These are phyloP conservation scores for Arctopsyche grandis DNA, from an alignment of 1,140 invertebrate species.

Conservation along the genomic window DNA sequence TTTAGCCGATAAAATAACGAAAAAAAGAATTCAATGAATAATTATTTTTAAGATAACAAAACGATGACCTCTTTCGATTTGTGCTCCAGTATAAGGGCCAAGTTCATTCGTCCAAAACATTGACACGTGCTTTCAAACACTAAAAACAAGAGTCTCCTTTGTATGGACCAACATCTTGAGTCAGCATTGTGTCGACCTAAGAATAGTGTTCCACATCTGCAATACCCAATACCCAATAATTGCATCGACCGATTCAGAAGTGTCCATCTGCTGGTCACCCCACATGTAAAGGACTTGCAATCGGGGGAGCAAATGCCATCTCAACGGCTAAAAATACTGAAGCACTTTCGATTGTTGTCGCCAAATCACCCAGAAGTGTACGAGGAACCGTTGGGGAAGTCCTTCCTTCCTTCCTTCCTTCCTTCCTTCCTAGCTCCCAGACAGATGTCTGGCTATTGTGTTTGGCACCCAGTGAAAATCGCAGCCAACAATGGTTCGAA, in stretches of 20 bases:
- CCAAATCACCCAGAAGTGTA: background rate
- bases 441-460: constrained; percentile 6
- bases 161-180: no score
- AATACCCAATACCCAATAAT: no score
- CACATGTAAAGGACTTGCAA: background rate
- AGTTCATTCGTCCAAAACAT: background rate
- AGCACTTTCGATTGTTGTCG: background rate
- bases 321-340: background rate
- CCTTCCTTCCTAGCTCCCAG: background rate
- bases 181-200: no score
- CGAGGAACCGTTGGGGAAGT: no score
- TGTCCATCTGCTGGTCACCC: background rate
- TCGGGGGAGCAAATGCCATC: background rate
- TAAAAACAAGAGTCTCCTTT: no score
- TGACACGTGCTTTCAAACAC: background rate
- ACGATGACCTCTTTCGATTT: constrained; percentile 1
- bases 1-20: no score
- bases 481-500: background rate
- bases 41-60: no score
- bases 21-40: no score
- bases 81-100: background rate
- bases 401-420: no score
- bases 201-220: no score
- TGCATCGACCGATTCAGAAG: no score
- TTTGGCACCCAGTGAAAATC: background rate